Conservation (phyloP, 2,113 vertebrate genomes). For the Pygoscelis antarcticus region DNA sequence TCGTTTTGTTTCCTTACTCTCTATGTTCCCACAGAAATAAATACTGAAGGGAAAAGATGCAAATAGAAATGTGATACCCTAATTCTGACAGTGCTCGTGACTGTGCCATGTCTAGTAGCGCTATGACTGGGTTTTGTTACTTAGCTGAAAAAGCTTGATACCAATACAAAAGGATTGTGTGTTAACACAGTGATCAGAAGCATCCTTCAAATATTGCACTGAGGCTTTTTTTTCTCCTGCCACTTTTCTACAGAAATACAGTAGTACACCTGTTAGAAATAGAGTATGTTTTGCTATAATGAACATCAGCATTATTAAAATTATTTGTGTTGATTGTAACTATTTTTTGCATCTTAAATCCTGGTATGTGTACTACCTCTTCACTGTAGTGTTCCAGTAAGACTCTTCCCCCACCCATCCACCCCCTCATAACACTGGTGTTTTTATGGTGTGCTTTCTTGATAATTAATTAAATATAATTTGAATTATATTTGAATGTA, state of each 20-base stretch:
- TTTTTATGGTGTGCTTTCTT: not conserved
- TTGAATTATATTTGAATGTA: not conserved
- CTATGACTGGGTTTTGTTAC: not conserved
- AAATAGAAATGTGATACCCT: not conserved
- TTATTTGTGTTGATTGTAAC: not conserved
- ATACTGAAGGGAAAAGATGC: not conserved
- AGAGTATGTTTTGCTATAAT: not conserved
- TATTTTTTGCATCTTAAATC: not conserved
- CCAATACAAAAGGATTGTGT: not conserved
- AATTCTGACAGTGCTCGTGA: not conserved
- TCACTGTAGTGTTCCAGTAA: not conserved
- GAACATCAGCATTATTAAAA: not conserved
- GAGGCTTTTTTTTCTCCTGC: not conserved
- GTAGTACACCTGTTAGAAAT: not conserved
- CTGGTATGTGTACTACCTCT: not conserved
- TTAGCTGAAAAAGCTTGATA: not conserved
- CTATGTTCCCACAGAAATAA: not conserved
- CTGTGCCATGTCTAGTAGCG: not conserved
- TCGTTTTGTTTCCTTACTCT: not conserved
- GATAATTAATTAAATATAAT: not conserved
- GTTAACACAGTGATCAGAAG: not conserved
- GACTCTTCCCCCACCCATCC: not conserved
- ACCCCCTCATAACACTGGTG: accelerated
- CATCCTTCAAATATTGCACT: not conserved
- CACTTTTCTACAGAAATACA: not conserved